Evolutionary conservation across 92 coral and sea anemone genomes (phyloP).

Genomic region (Micromussa lordhowensis): DNA sequence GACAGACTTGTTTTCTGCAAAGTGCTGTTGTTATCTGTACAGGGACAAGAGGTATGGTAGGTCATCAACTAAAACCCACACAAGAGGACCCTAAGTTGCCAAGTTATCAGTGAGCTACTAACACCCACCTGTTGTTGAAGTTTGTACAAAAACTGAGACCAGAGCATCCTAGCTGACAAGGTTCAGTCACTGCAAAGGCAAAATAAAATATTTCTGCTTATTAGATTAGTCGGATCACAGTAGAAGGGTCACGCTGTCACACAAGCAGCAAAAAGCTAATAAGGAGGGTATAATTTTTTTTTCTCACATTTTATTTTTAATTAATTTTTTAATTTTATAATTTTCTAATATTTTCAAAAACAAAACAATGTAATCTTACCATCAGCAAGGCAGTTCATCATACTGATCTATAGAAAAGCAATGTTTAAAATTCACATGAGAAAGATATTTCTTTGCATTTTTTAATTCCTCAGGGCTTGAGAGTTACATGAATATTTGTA

Average conservation of each 20-base stretch:
- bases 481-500: too few relatives aligned
- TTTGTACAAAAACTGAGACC: constrained; percentile 89
- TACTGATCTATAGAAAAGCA: constrained; percentile 44
- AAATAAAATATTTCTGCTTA: not conserved
- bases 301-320: too few relatives aligned
- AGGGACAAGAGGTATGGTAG: too few relatives aligned
- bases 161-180: constrained; percentile 91
- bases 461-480: too few relatives aligned
- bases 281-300: too few relatives aligned
- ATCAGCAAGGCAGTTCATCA: constrained; percentile 93
- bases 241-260: too few relatives aligned
- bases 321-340: too few relatives aligned
- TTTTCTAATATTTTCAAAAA: not conserved
- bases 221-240: too few relatives aligned
- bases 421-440: not conserved
- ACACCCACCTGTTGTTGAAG: constrained; percentile 80
- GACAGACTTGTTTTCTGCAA: not conserved
- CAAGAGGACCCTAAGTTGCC: too few relatives aligned
- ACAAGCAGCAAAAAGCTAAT: too few relatives aligned
- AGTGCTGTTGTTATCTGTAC: not conserved
- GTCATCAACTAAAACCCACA: too few relatives aligned
- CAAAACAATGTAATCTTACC: constrained; percentile 66
- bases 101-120: too few relatives aligned
- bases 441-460: not conserved
- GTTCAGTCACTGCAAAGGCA: constrained; percentile 70